Conservation (phyloP, 2,797 vertebrate genomes). For the Luscinia megarhynchos region DNA sequence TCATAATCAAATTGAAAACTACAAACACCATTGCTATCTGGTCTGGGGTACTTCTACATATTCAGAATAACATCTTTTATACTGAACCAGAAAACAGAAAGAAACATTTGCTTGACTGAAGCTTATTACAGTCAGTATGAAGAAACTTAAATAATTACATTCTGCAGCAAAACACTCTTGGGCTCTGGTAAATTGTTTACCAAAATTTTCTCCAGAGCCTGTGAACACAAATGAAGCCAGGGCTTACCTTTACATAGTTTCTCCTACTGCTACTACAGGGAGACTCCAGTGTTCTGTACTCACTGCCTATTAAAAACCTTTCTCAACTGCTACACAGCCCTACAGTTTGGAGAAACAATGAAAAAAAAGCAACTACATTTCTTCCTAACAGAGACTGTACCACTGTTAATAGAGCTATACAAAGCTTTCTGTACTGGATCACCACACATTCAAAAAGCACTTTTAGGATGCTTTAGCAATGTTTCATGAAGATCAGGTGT, state of each 20-base stretch:
- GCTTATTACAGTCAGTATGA: not conserved
- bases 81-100: constrained; percentile 52
- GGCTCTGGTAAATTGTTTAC: constrained; percentile 38
- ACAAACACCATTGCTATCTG: constrained; percentile 24
- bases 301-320: not conserved
- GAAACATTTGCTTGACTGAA: constrained; percentile 22
- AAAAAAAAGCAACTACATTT: not conserved
- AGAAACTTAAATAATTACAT: constrained; percentile 10
- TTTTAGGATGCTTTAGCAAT: not conserved
- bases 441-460: not conserved
- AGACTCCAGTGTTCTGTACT: not conserved
- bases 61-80: constrained; percentile 9
- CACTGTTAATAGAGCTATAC: not conserved
- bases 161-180: constrained; percentile 28
- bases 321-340: not conserved
- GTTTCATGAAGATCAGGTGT: not conserved
- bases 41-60: not conserved
- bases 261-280: not conserved
- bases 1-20: constrained; percentile 51
- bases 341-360: not conserved
- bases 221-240: not conserved
- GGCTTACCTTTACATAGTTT: not conserved
- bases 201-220: not conserved
- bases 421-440: not conserved
- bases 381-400: not conserved